These are phyloP conservation scores for Cheilosia urbana DNA, from an alignment of 2,888 invertebrate genomes.

Conservation along the genomic window DNA sequence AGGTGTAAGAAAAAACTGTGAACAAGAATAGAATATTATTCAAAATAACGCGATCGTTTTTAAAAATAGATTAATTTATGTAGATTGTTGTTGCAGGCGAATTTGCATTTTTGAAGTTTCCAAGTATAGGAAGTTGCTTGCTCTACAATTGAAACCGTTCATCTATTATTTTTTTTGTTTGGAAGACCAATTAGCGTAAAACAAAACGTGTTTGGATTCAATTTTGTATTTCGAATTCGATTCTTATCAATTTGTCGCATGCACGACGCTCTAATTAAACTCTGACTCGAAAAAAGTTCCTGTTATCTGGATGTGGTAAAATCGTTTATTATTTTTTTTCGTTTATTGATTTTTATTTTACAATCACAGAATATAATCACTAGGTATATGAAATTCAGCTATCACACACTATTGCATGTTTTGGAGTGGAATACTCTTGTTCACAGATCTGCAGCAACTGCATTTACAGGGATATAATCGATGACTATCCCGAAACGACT, in stretches of 20 bases:
- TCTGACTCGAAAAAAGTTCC: slow-evolving; percentile 38
- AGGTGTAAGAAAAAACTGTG: slow-evolving; percentile 37
- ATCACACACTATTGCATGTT: slow-evolving; percentile 51
- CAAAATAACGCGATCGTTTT: slow-evolving; percentile 14
- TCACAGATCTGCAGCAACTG: slow-evolving; percentile 36
- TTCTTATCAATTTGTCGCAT: slow-evolving; percentile 52
- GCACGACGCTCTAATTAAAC: slow-evolving; percentile 10
- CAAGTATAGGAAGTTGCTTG: neutral
- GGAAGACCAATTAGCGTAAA: slow-evolving; percentile 72
- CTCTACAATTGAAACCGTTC: slow-evolving; percentile 9
- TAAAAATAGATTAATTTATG: slow-evolving; percentile 51
- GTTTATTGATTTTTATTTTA: slow-evolving; percentile 43
- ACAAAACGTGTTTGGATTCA: slow-evolving; percentile 12
- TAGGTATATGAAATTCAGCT: slow-evolving; percentile 40
- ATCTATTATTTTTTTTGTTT: slow-evolving; percentile 13
- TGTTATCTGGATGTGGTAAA: slow-evolving; percentile 6
- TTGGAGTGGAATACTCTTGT: slow-evolving; percentile 1
- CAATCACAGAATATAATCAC: slow-evolving; percentile 68
- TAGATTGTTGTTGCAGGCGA: slow-evolving; percentile 33
- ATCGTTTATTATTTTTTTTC: slow-evolving; percentile 22
- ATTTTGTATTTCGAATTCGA: neutral
- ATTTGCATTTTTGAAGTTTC: slow-evolving; percentile 30
- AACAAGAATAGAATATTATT: slow-evolving; percentile 18
- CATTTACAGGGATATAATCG: slow-evolving; percentile 23
- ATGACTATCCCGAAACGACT: slow-evolving; percentile 41